Percentiles rank a stretch among this genome's conserved stretches.
Conservation (phyloP, 2,888 invertebrate species). For the Dorcus hopei region DNA sequence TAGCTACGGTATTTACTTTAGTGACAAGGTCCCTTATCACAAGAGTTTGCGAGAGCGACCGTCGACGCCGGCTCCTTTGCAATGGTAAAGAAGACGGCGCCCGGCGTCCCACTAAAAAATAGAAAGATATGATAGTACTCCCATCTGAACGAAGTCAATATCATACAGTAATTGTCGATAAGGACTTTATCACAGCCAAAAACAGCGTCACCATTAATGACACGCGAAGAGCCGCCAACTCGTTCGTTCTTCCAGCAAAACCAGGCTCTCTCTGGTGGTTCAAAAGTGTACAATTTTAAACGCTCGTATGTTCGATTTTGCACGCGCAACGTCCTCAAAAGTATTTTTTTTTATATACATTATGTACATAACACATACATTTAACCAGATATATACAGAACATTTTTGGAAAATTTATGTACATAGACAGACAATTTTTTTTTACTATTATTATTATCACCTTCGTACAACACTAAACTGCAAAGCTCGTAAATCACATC, state of each 20-base stretch:
- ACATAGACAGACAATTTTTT: too few species aligned
- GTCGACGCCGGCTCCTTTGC: conserved; percentile 5
- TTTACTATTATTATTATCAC: too few species aligned
- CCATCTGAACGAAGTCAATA: conserved; percentile 59
- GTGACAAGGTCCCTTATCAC: conserved; percentile 53
- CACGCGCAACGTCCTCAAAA: too few species aligned
- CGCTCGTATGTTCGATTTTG: too few species aligned
- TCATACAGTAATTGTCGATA: conserved; percentile 53
- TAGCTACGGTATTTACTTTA: conserved; percentile 37
- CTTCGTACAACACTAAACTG: too few species aligned
- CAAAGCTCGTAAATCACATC: too few species aligned
- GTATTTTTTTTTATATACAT: too few species aligned
- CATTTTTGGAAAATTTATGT: too few species aligned
- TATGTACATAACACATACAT: too few species aligned
- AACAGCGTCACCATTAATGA: conserved; percentile 27
- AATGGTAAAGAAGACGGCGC: conserved; percentile 3
- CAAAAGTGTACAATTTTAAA: neutral
- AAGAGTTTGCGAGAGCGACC: conserved; percentile 17
- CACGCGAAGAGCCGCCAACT: conserved; percentile 15
- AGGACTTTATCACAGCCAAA: conserved; percentile 54
- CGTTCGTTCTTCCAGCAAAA: conserved; percentile 10
- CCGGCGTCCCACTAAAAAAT: conserved; percentile 24
- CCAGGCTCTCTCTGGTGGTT: conserved; percentile 13
- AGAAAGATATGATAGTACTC: conserved; percentile 54
- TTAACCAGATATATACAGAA: too few species aligned